phyloP scores from a whole-genome alignment of 53 echinoderm and acorn worm genomes.

The Patiria pectinifera region DNA sequence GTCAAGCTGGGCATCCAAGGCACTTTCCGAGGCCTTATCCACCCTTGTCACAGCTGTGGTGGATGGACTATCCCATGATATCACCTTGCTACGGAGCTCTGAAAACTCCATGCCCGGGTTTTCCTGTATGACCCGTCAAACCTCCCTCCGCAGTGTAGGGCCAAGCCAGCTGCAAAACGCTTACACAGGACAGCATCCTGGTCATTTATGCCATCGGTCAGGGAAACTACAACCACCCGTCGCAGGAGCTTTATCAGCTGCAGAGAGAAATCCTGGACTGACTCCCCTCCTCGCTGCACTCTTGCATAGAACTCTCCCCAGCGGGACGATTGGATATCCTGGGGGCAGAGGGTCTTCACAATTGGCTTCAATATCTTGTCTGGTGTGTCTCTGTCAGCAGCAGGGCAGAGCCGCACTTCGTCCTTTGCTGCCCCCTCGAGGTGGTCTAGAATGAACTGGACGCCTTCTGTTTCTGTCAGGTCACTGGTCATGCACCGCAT shows the following conservation, averaged over 20 bases:
- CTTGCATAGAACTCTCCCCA: slow-evolving; percentile 8
- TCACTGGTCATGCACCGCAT: not conserved
- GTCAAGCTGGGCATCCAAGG: not conserved
- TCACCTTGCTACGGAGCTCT: not conserved
- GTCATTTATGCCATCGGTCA: not conserved
- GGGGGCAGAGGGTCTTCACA: not conserved
- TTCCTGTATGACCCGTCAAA: not conserved
- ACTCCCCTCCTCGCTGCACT: not conserved
- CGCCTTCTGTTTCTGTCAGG: not conserved
- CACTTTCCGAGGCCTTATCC: not conserved
- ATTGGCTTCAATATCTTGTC: not conserved
- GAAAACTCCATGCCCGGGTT: not conserved
- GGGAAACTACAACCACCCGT: not conserved
- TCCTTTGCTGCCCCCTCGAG: not conserved
- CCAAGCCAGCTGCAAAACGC: not conserved
- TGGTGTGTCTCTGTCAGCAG: not conserved
- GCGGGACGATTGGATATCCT: not conserved
- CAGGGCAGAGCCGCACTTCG: not conserved
- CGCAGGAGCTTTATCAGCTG: slow-evolving; percentile 1
- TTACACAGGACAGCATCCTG: not conserved
- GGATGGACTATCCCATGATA: not conserved
- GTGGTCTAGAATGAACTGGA: not conserved
- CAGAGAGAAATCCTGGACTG: not conserved
- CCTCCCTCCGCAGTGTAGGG: slow-evolving; percentile 19
- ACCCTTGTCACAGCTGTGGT: not conserved